A percentile compares a stretch with the other conserved stretches of the same genome.
These are phyloP conservation scores for Cetoscarus ocellatus DNA, from an alignment of 2,797 vertebrate species.

Conservation along the genomic window DNA sequence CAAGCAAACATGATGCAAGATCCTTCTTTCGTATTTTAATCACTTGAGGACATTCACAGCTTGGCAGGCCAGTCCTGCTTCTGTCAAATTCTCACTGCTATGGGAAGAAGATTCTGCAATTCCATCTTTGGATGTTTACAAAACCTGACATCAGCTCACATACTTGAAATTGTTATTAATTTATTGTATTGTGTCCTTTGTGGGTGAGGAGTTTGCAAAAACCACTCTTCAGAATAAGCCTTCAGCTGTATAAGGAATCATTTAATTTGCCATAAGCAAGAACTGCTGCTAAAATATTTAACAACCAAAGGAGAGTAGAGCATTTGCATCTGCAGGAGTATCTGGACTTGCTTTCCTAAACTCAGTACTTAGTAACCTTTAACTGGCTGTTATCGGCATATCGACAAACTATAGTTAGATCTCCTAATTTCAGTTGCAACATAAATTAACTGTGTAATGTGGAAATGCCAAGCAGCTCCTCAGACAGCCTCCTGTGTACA, in stretches of 20 bases:
- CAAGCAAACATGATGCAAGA: background rate
- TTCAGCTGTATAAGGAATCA: conserved; percentile 9
- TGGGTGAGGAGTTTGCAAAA: background rate
- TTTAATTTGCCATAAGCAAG: background rate
- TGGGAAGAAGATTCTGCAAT: background rate
- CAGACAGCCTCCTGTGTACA: conserved; percentile 41
- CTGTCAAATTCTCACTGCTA: background rate
- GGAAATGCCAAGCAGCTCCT: conserved; percentile 55
- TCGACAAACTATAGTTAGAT: conserved; percentile 59
- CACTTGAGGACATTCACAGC: background rate
- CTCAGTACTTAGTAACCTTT: conserved; percentile 56
- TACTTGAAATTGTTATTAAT: background rate
- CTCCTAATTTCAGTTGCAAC: conserved; percentile 59
- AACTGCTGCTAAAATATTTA: conserved; percentile 14
- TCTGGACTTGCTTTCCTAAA: conserved; percentile 37
- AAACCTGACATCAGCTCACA: background rate
- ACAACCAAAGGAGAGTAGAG: background rate
- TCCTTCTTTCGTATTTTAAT: background rate
- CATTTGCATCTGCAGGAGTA: conserved; percentile 14
- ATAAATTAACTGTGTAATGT: conserved; percentile 61
- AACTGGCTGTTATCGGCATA: conserved; percentile 51
- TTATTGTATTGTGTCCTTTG: background rate
- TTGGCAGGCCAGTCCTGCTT: background rate
- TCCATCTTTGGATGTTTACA: conserved; percentile 7
- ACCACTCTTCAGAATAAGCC: background rate